Conservation (phyloP, 2,113 vertebrate genomes). For the Sceloporus tristichus region DNA sequence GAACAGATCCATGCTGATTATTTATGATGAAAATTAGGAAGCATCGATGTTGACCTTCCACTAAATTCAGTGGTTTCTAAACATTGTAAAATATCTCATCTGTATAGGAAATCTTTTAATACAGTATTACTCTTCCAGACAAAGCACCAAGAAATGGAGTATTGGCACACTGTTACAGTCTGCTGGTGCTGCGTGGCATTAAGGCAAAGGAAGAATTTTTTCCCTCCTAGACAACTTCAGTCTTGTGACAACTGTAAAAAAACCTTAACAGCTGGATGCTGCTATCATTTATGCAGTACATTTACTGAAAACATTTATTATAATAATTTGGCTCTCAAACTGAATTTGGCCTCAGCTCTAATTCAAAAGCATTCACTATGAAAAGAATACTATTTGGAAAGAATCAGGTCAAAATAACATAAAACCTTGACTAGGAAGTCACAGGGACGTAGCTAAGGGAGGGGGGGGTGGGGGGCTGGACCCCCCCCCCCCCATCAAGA, state of each 20-base stretch:
- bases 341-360: not conserved
- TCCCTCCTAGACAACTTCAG: not conserved
- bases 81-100: not conserved
- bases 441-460: too few relatives aligned
- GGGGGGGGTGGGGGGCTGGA: too few relatives aligned
- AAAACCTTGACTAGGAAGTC: not conserved
- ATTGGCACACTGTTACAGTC: not conserved
- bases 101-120: slow-evolving; percentile 21
- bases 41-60: not conserved
- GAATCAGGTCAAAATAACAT: not conserved
- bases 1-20: not conserved
- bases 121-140: not conserved
- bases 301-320: not conserved
- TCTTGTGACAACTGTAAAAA: slow-evolving; percentile 16
- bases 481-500: too few relatives aligned
- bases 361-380: not conserved
- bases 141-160: slow-evolving; percentile 19
- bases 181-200: slow-evolving; percentile 5
- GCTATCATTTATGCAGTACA: not conserved
- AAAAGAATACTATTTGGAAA: not conserved
- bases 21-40: not conserved
- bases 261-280: not conserved
- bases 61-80: not conserved
- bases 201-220: not conserved
- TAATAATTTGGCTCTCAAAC: not conserved